Evolutionary conservation across 2,113 vertebrate species (phyloP).

Genomic region (Amazona guildingii): DNA sequence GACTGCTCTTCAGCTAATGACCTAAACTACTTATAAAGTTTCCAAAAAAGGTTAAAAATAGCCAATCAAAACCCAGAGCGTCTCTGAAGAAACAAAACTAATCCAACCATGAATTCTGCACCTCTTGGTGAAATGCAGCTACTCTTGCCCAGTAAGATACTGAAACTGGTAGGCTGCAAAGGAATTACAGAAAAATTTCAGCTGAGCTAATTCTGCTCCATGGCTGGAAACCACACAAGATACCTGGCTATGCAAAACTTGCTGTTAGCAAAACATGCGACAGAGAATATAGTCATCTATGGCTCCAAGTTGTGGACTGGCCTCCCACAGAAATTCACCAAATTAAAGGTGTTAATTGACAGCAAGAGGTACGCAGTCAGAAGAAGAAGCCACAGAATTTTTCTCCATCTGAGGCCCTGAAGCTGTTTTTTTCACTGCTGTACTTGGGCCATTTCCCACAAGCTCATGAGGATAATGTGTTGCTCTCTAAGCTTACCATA

Average conservation of each 20-base stretch:
- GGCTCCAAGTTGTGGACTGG: neutral
- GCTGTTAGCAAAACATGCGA: neutral
- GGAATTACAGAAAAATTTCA: neutral
- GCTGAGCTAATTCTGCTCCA: neutral
- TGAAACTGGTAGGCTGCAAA: neutral
- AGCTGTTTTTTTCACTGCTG: neutral
- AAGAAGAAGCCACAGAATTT: neutral
- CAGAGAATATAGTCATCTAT: neutral
- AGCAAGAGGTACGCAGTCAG: accelerated
- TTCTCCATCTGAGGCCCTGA: neutral
- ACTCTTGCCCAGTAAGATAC: neutral
- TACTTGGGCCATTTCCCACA: neutral
- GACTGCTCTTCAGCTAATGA: neutral
- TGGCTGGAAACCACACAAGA: neutral
- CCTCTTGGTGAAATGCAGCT: neutral
- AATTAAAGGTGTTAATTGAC: neutral
- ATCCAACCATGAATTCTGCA: neutral
- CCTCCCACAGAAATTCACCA: neutral
- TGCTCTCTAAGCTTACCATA: neutral
- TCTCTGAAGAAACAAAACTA: neutral
- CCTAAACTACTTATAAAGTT: neutral
- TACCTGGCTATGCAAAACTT: neutral
- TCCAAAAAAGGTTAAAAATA: neutral
- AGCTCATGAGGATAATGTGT: too few species aligned
- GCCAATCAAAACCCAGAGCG: neutral